phyloP scores from a whole-genome alignment of 2,888 invertebrate genomes.

The Andrena trimmerana region DNA sequence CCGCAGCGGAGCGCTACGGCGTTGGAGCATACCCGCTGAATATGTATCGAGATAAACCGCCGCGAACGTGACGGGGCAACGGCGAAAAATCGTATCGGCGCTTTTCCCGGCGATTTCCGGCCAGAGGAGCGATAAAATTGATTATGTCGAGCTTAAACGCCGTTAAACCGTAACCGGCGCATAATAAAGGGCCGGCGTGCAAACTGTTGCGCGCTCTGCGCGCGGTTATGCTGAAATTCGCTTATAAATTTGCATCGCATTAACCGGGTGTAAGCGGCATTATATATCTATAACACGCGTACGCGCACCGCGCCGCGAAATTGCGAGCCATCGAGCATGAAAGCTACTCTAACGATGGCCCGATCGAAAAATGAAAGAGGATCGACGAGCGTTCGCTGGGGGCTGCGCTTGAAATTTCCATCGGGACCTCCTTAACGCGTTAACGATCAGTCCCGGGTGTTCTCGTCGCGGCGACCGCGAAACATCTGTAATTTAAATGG shows the following conservation, averaged over 20 bases:
- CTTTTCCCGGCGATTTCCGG: constrained; percentile 14
- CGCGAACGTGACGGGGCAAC: background rate
- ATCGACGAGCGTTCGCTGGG: background rate
- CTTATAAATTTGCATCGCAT: constrained; percentile 64
- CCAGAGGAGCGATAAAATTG: constrained; percentile 46
- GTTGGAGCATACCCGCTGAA: too few relatives aligned
- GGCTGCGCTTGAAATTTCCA: constrained; percentile 21
- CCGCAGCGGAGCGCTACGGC: too few relatives aligned
- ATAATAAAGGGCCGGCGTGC: constrained; percentile 55
- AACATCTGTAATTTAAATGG: constrained; percentile 36
- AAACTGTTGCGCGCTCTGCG: constrained; percentile 58
- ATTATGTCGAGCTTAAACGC: constrained; percentile 58
- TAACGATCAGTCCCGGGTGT: background rate
- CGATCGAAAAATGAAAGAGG: background rate
- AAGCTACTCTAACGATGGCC: constrained; percentile 38
- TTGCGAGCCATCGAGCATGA: constrained; percentile 44
- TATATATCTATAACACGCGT: constrained; percentile 38
- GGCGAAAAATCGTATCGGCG: constrained; percentile 6
- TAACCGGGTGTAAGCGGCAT: constrained; percentile 44
- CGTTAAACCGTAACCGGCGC: constrained; percentile 57
- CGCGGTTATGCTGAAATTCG: constrained; percentile 60
- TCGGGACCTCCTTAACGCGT: background rate
- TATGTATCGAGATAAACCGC: background rate
- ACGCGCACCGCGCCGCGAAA: constrained; percentile 18
- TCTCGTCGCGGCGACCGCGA: background rate